Evolutionary conservation across 2,113 vertebrate species (phyloP), one percentile per base, ranked within the genome.

Genomic region (Polyodon spathula): DNA sequence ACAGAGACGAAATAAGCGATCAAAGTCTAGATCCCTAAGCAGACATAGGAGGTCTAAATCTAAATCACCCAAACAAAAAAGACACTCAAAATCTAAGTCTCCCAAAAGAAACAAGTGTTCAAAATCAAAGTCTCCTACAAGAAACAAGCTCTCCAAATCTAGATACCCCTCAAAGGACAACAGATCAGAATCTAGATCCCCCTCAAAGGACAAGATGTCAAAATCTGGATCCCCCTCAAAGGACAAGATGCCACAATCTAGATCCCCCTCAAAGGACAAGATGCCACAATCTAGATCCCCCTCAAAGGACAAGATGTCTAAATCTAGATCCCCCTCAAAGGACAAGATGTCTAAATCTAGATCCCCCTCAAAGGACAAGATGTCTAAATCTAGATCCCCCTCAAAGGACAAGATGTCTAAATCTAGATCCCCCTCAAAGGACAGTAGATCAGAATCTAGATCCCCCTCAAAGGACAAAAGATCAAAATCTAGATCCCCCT

Each of bases 181-280:
- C 53, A 74, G 75, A 10, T 86, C 85, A 1, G 59, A 51, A 37
- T 88, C 86, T 27, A 87, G 83, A 71, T 84, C 85, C 16, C 69
- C 76, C 40, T 62, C 66, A 37, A 78, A 76, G 63, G 39, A 38
- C 40, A 84, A 81, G 1, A 69, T 80, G 0, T 88, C 86, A n/a
- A 84, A 82, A 59, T 83, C 85, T 11, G 67, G 65, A 60, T 71
- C 71, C 17, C 67, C n/a, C n/a, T n/a, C 71, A 12, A 73, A 68
- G 63, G 64, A 69, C 44, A 71, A 68, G 6, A 80, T 81, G 12
- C 81, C 85, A 37, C 75, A 73, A 63, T 73, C 75, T 17, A 66
- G 73, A 54, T 72, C 74, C 3, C 77, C 80, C n/a, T n/a, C n/a
- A n/a, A n/a, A n/a, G n/a, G n/a, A 44, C 43, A 44, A 44, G 12